phyloP scores from a whole-genome alignment of 1,140 invertebrate species.

The Micrasema longulum region DNA sequence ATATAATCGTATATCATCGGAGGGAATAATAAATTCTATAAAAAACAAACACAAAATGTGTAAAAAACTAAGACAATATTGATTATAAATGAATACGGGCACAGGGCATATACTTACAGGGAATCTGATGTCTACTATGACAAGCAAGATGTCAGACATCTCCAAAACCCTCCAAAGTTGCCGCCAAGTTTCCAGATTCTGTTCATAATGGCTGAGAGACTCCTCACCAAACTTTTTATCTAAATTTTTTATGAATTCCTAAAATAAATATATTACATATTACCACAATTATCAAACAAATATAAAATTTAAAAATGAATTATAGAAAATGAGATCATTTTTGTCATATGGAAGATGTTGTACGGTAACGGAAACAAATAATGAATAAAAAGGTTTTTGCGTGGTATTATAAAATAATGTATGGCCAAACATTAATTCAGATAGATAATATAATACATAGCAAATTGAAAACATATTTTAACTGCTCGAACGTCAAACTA shows the following conservation, averaged over 20 bases:
- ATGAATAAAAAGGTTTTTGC: no score
- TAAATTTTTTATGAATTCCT: slow-evolving; percentile 68
- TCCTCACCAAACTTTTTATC: slow-evolving; percentile 65
- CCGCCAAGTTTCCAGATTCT: slow-evolving; percentile 94
- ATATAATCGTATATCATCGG: slow-evolving; percentile 89
- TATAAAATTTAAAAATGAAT: no score
- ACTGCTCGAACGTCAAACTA: no score
- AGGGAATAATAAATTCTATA: slow-evolving; percentile 85
- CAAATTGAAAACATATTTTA: no score
- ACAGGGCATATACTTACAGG: slow-evolving; percentile 77
- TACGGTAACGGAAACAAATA: no score
- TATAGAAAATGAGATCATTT: no score
- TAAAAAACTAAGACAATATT: no score
- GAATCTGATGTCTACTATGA: slow-evolving; percentile 88
- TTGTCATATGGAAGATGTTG: no score
- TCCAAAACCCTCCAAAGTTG: slow-evolving; percentile 93
- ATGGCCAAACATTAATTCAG: no score
- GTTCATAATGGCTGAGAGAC: slow-evolving; percentile 76
- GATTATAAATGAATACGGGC: not conserved
- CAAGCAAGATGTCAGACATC: slow-evolving; percentile 88
- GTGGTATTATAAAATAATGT: no score
- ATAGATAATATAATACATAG: no score
- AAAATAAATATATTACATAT: slow-evolving; percentile 34
- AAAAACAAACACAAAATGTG: slow-evolving; percentile 46
- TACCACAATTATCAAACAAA: no score